Evolutionary conservation across 2,113 vertebrate species (phyloP).

Genomic region (Panthera uncia): DNA sequence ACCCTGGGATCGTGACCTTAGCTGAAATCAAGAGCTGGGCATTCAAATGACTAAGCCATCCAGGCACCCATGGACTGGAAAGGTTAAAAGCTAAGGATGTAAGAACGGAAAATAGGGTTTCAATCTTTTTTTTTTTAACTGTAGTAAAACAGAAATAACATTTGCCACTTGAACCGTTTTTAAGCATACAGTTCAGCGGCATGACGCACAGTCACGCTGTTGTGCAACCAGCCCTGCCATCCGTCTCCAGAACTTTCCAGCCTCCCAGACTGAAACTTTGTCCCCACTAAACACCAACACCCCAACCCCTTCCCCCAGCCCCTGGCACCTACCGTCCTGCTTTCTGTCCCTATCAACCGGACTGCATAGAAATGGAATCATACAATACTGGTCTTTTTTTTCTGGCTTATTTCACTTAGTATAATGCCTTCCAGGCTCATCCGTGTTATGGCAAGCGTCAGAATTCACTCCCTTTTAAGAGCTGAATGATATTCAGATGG

Average conservation of each 20-base stretch:
- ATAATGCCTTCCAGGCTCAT: not conserved
- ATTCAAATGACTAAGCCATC: no score
- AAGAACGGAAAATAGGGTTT: not conserved
- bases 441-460: not conserved
- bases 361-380: rapidly evolving
- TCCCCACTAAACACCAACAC: not conserved
- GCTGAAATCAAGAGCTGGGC: no score
- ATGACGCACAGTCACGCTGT: not conserved
- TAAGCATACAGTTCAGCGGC: not conserved
- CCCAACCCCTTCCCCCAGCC: not conserved
- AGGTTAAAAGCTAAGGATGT: not conserved
- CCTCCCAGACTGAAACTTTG: not conserved
- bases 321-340: not conserved
- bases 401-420: not conserved
- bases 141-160: not conserved
- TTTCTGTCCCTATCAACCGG: not conserved
- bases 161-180: not conserved
- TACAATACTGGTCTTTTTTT: not conserved
- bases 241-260: not conserved
- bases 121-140: not conserved
- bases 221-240: rapidly evolving
- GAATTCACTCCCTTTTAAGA: not conserved
- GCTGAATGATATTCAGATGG: not conserved
- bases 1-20: no score
- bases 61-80: not conserved